phyloP scores from a whole-genome alignment of 2,888 invertebrate species.

The Parthenolecanium corni region DNA sequence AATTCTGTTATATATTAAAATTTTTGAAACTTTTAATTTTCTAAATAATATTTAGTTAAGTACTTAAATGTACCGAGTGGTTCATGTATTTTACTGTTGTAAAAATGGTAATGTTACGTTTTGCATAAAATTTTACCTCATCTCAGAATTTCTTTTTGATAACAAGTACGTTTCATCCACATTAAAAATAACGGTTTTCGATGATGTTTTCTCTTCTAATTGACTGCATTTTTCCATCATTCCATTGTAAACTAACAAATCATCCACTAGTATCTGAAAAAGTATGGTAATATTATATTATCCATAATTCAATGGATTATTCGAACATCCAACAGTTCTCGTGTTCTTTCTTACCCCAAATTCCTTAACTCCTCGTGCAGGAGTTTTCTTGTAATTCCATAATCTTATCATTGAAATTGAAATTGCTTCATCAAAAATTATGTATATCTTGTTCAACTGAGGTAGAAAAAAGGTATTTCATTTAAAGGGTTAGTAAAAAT shows the following conservation, averaged over 20 bases:
- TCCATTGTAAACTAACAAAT: constrained; percentile 66
- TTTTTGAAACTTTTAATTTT: too few species aligned
- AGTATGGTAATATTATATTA: constrained; percentile 4
- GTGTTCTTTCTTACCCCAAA: constrained; percentile 60
- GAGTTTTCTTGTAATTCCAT: constrained; percentile 76
- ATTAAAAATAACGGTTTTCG: constrained; percentile 38
- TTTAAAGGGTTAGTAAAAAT: too few species aligned
- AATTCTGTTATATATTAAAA: constrained; percentile 8
- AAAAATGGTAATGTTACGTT: too few species aligned
- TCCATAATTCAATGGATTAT: too few species aligned
- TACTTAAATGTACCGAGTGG: too few species aligned
- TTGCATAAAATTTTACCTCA: too few species aligned
- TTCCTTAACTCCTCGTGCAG: constrained; percentile 64
- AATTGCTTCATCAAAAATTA: constrained; percentile 65
- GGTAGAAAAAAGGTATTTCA: constrained; percentile 26
- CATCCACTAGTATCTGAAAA: constrained; percentile 62
- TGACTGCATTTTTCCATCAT: constrained; percentile 41
- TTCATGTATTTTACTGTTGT: too few species aligned
- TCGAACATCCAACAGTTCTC: too few species aligned
- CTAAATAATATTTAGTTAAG: too few species aligned
- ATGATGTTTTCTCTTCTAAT: constrained; percentile 32
- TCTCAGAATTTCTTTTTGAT: neutral
- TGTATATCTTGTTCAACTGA: constrained; percentile 55
- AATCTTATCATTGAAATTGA: constrained; percentile 61
- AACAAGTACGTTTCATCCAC: constrained; percentile 29